Evolutionary conservation across 2,888 invertebrate species (phyloP), one percentile per base, ranked within the genome.

Genomic region (Zootermopsis nevadensis): DNA sequence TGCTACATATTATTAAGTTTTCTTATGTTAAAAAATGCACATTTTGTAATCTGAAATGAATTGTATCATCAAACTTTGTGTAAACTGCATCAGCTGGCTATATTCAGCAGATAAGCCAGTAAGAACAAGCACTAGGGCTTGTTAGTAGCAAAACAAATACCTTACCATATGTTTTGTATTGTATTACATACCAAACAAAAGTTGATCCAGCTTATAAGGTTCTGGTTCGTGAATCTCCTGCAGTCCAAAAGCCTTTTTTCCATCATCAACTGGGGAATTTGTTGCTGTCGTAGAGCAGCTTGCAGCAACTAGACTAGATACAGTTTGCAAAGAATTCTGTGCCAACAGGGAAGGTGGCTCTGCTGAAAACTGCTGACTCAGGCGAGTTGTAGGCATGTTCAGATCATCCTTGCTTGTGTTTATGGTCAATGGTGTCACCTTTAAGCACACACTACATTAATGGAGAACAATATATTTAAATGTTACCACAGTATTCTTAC

Each of bases 191-290:
- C 88, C 89, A 83, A 86, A 85, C 42, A 90, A 87, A 86, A 90
- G 88, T 85, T 89, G 89, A 66, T 89, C 89, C 48, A 90, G 86
- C 85, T 89, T 89, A 22, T 89, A 88, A 1, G 88, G 87, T 85
- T 89, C 89, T 55, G 86, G 84, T 83, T 87, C 86, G 42, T 87
- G 86, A 53, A 74, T 55, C 60, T 84, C 84, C 77, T 82, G 79
- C 31, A 77, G 22, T 53, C 67, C 81, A 74, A 81, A 22, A 33
- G 69, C 19, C 38, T 80, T 69, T 69, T 76, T 66, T 35, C 80
- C 81, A 30, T 84, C 79, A n/a, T 84, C 85, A 12, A 80, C 60
- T 31, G 83, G 84, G 7, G 85, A 83, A 2, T 24, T 81, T 27
- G 81, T 60, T n/a, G 83, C 82, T 27, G 84, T 77, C 1, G 76